Base-by-base conservation (phyloP, 23 tunicate species). In the Corella eumyota region DNA sequence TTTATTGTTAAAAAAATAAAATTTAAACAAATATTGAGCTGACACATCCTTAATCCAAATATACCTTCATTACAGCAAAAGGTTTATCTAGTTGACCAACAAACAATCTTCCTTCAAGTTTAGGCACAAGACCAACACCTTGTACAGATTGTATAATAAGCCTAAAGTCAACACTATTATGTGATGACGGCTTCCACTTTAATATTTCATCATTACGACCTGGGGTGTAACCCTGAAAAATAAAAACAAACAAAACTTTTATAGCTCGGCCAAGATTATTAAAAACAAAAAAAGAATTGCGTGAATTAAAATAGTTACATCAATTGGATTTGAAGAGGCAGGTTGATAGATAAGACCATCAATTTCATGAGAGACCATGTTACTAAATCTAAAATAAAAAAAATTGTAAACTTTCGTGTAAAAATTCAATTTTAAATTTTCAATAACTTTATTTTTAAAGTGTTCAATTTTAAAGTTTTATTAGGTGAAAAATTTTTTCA, bases 271-370 rank as follows among this genome's bases (percentile, higher is more conserved):
- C 17, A 13, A 11, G 13, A 44, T 11, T 17, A 44, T 44, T 13
- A 44, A 44, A 44, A 11, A 11, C 13, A 17, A 17, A 44, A 11
- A 44, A 44, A 13, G 49, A 13, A 44, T 44, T 11, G 15, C 17
- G 13, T 17, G 49, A 13, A 44, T 44, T 17, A 11, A 44, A 17
- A 17, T 44, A 75, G 83, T 77, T 65, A 85, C 95, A 60, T 85
- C 95, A 32, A 85, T 77, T 7, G 95, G 95, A 66, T 77, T 76
- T 4, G 85, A 71, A 20, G 73, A 68, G 0, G 98, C 98, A 22
- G 98, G 98, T 63, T 92, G 98, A 45, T 82, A 92, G 15, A 92
- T 92, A n/a, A 92, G 53, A 13, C 98, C 98, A 52, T 92, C 98
- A 40, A 84, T 77, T 55, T 92, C 98, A 57, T 92, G 98, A 6